Base-by-base conservation (phyloP, 2,797 vertebrate genomes). In the Molossus molossus region DNA sequence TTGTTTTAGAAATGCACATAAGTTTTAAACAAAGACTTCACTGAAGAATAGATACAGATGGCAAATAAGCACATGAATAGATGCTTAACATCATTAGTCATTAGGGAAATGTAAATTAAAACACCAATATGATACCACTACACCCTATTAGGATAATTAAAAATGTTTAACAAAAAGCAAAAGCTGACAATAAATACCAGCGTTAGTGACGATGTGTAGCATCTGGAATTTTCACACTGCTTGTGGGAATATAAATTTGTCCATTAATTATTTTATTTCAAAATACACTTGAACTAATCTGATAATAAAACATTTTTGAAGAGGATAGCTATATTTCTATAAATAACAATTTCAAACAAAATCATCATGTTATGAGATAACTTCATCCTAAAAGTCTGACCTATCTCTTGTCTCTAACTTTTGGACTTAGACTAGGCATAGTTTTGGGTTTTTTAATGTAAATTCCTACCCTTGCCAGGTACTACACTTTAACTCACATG, bases 231-330 rank as follows among this genome's bases (percentile, higher is more conserved):
- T 37, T 77, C 21, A 50, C 12, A 60, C 25, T 87, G 15, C 29
- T 82, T 5, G 20, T 65, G 58, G 9, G n/a, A 89, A 91, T 57
- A 58, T n/a, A 40, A 70, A 60, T 86, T 69, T 29, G n/a, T 23
- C 40, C 27, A 72, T 37, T 65, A 55, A 50, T 65, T 67, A 14
- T 64, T 92, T 53, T 94, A 90, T 55, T 91, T 80, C 48, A 75
- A 94, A 89, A 87, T 65, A 87, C 2, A 70, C 27, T 79, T 72
- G 1, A 93, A 80, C 2, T 65, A 89, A 29, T 72, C n/a, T 65
- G 14, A 21, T 23, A 84, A 27, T 81, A 62, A 93, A 94, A 64
- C 21, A 11, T 40, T 95, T 85, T 87, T 82, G 37, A 91, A 81
- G 33, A 92, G 1, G 23, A 77, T 58, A 85, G 25, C 23, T 81